Percentiles rank a stretch among this genome's conserved stretches.
Conservation (phyloP, 2,113 vertebrate genomes). For the Dolichotis patagonum region DNA sequence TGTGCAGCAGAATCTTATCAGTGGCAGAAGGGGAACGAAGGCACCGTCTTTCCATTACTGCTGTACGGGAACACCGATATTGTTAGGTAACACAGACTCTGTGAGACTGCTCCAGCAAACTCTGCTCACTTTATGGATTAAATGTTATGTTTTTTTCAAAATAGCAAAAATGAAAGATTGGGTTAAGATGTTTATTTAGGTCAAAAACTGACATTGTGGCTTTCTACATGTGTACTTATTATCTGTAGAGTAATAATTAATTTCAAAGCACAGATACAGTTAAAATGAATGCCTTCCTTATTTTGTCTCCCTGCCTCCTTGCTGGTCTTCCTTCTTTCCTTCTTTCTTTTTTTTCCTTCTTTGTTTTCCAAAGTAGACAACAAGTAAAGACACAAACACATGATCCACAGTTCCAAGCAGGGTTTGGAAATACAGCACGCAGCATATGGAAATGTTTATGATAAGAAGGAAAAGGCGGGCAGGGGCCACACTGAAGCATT, state of each 20-base stretch:
- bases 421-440: not conserved
- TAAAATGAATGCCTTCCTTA: not conserved
- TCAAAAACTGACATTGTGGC: not conserved
- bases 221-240: not conserved
- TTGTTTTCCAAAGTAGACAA: not conserved
- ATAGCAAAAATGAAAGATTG: not conserved
- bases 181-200: not conserved
- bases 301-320: not conserved
- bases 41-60: not conserved
- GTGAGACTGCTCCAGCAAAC: not conserved
- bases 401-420: not conserved
- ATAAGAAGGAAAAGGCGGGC: not conserved
- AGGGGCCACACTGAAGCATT: not conserved
- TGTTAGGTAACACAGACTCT: conserved; percentile 3
- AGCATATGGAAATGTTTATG: not conserved
- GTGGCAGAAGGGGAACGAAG: not conserved
- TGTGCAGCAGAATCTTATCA: not conserved
- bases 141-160: conserved; percentile 6
- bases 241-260: not conserved
- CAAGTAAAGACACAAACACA: not conserved
- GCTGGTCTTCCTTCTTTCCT: not conserved
- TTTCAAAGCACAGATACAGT: not conserved
- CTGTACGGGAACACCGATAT: not conserved
- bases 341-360: not conserved
- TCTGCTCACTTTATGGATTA: not conserved